Evolutionary conservation across 2,113 vertebrate genomes (phyloP).

Genomic region (Lepisosteus oculatus): DNA sequence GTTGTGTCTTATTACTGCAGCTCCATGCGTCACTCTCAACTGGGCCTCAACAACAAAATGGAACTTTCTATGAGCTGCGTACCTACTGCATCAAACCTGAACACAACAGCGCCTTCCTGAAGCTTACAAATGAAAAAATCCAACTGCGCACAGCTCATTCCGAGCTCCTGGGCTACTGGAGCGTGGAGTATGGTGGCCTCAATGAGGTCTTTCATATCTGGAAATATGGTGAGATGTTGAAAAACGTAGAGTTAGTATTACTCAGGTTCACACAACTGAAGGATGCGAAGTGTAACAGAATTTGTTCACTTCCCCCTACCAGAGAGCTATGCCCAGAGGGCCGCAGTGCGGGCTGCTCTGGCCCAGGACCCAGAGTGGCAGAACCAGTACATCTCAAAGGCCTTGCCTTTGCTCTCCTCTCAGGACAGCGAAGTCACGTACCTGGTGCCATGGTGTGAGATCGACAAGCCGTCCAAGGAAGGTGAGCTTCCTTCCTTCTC

Average conservation of each 20-base stretch:
- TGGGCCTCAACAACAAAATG: conserved; percentile 64
- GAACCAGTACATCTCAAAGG: conserved; percentile 67
- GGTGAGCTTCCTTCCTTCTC: conserved; percentile 56
- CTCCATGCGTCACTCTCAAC: conserved; percentile 55
- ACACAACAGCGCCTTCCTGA: conserved; percentile 75
- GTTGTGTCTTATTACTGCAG: conserved; percentile 25
- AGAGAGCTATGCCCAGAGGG: conserved; percentile 83
- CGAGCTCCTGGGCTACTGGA: conserved; percentile 84
- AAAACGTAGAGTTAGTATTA: background rate
- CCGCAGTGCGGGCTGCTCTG: conserved; percentile 70
- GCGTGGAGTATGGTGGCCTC: conserved; percentile 77
- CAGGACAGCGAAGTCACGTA: conserved; percentile 82
- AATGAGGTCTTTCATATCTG: conserved; percentile 89
- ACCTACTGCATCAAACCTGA: conserved; percentile 77
- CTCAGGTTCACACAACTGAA: too few species aligned
- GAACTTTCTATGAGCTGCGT: conserved; percentile 85
- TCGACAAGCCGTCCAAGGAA: conserved; percentile 73
- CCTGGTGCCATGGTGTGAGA: conserved; percentile 83
- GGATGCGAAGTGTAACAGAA: background rate
- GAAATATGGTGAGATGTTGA: conserved; percentile 75
- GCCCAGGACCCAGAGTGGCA: conserved; percentile 78
- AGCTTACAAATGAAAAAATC: conserved; percentile 69
- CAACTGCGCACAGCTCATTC: conserved; percentile 81
- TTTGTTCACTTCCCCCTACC: conserved; percentile 18
- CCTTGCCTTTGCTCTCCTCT: conserved; percentile 64